Evolutionary conservation across 1,140 invertebrate species (phyloP).

Genomic region (Drosophila melanica): DNA sequence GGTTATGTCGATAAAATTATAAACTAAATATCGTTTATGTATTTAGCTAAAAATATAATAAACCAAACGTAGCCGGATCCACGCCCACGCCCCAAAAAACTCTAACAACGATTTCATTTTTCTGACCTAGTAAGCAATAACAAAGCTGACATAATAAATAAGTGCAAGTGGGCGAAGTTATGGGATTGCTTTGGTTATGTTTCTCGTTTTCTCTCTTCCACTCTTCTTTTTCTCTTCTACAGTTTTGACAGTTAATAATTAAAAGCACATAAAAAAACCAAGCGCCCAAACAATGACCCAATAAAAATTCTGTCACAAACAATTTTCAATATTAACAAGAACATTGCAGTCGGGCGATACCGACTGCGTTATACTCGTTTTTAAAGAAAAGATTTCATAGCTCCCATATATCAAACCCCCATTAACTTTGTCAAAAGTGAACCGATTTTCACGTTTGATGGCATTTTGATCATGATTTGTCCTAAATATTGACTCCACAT

Average conservation of each 20-base stretch:
- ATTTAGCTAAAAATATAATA: background rate
- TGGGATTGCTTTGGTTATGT: slow-evolving; percentile 4
- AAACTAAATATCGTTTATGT: background rate
- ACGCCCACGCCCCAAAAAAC: slow-evolving; percentile 2
- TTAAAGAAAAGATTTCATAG: too few relatives aligned
- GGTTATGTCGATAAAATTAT: background rate
- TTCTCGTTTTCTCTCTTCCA: background rate
- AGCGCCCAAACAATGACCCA: slow-evolving; percentile 50
- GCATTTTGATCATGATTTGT: too few relatives aligned
- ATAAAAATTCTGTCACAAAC: slow-evolving; percentile 53
- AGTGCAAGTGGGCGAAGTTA: slow-evolving; percentile 23
- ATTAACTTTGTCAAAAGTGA: too few relatives aligned
- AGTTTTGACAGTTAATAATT: slow-evolving; percentile 49
- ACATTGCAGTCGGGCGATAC: too few relatives aligned
- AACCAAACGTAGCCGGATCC: slow-evolving; percentile 9
- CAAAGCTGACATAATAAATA: slow-evolving; percentile 17
- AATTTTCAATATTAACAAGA: slow-evolving; percentile 46
- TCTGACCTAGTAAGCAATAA: background rate
- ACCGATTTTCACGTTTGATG: too few relatives aligned
- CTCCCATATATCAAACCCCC: too few relatives aligned
- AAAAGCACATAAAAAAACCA: slow-evolving; percentile 39
- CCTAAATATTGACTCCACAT: too few relatives aligned
- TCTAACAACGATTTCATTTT: background rate
- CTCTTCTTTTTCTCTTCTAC: background rate
- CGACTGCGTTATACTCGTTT: too few relatives aligned